Evolutionary conservation across 2,888 invertebrate genomes (phyloP).

Genomic region (Melieria crassipennis): DNA sequence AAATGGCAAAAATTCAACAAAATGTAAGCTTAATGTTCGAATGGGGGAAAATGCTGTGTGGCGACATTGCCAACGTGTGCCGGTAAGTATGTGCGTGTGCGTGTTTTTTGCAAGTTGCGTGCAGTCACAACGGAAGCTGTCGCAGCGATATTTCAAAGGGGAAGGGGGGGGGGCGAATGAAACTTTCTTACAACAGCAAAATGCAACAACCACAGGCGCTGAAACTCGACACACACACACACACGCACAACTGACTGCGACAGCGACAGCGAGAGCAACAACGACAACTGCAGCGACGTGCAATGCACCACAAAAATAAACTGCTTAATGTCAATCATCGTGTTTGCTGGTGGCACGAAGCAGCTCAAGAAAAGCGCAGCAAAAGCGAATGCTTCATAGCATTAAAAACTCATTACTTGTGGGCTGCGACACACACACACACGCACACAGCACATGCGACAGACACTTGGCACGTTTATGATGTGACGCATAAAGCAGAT

Average conservation of each 20-base stretch:
- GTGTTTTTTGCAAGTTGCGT: too few species aligned
- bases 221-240: too few species aligned
- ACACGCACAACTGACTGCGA: too few species aligned
- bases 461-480: constrained; percentile 7
- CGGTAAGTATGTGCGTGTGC: not conserved
- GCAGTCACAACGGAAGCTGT: too few species aligned
- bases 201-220: too few species aligned
- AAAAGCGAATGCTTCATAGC: constrained; percentile 7
- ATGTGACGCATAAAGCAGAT: constrained; percentile 19
- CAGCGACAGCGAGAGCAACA: too few species aligned
- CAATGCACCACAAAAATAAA: not conserved
- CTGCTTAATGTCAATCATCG: constrained; percentile 27
- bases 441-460: not conserved
- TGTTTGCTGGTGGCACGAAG: constrained; percentile 21
- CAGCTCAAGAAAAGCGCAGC: not conserved
- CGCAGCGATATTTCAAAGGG: too few species aligned
- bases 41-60: not conserved
- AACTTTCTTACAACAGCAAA: too few species aligned
- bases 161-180: too few species aligned
- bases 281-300: too few species aligned
- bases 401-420: constrained; percentile 29
- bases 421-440: not conserved
- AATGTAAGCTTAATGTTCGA: not conserved
- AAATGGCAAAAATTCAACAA: too few species aligned
- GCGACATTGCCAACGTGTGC: not conserved